phyloP scores from a whole-genome alignment of 2,113 vertebrate species.

The human region GRCh38 chr5:147438501-147439000 shows the following conservation, averaged over 20 bases:
- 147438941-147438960: neutral
- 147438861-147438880: too few species aligned
- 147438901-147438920: neutral
- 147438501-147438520: neutral
- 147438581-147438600: neutral
- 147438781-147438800: neutral
- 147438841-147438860: neutral
- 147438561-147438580: neutral
- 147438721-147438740: conserved; percentile 1
- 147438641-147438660: neutral
- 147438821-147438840: neutral
- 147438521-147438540: neutral
- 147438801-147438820: neutral
- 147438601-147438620: neutral
- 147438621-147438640: neutral
- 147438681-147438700: neutral
- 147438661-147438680: neutral
- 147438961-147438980: neutral
- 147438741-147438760: neutral
- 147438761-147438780: neutral
- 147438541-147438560: neutral
- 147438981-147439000: neutral
- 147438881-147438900: neutral
- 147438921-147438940: neutral
- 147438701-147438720: neutral